Percentiles rank a stretch among this genome's conserved stretches.
Conservation (phyloP, 1,140 invertebrate species). For the Papilio polyxenes region DNA sequence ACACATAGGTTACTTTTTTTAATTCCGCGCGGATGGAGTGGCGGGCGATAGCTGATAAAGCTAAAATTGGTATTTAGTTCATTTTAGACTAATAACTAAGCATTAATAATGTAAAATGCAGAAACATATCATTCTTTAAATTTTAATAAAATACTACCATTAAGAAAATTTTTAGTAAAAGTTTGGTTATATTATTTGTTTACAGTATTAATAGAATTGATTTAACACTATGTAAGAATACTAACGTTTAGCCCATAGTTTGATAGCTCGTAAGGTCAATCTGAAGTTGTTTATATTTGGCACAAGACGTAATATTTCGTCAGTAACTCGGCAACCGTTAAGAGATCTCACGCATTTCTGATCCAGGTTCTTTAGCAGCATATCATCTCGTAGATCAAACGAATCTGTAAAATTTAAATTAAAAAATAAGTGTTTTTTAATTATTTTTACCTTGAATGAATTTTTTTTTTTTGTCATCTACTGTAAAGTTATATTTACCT, state of each 20-base stretch:
- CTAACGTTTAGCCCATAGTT: constrained; percentile 99
- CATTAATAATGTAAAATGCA: no score
- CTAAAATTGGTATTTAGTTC: no score
- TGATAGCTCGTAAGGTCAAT: constrained; percentile 95
- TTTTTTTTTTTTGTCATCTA: background rate
- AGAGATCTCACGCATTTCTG: constrained; percentile 97
- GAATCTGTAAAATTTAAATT: constrained; percentile 80
- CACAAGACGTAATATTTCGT: constrained; percentile 97
- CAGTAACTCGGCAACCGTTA: constrained; percentile 99
- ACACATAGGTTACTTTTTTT: no score
- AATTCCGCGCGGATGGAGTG: no score
- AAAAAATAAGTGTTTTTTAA: background rate
- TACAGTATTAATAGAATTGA: background rate
- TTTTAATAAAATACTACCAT: no score
- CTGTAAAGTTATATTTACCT: constrained; percentile 51
- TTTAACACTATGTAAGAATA: constrained; percentile 46
- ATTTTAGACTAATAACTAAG: no score
- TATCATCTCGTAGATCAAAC: constrained; percentile 94
- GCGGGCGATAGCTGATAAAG: no score
- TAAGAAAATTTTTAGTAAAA: no score
- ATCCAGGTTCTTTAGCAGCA: constrained; percentile 96
- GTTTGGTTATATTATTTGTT: no score
- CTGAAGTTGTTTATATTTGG: constrained; percentile 97
- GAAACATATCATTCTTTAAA: background rate
- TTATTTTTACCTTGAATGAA: background rate